Base-by-base conservation (phyloP, 2,888 invertebrate genomes). In the Cosmopolites sordidus region DNA sequence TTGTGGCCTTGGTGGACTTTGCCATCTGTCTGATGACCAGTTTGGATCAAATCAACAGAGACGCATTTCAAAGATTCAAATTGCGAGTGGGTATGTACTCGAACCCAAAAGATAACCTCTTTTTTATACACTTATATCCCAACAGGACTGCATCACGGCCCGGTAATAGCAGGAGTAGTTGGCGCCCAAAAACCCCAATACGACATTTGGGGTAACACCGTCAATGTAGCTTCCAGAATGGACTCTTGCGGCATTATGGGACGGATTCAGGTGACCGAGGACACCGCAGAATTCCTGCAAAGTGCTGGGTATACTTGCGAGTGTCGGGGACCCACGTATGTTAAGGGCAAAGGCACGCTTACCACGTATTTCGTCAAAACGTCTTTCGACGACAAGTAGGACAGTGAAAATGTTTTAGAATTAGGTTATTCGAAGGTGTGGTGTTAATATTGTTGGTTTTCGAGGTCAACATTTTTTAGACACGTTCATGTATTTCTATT, bases 131-230 rank as follows among this genome's bases (percentile, higher is more conserved):
- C 22, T 22, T 22, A 22, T 8, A 22, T 22, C 22, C 22, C 3
- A 22, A 22, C 68, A 92, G 92, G 93, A 56, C 73, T 94, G 47
- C 89, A 86, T 71, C 89, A 91, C 71, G 94, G 94, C 0, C 88
- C 92, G 0, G 93, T 96, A 16, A 95, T 96, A 70, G 96, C 96
- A 0, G 97, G 96, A 0, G 96, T 97, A 14, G 93, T 97, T 16
- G 96, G 96, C 0, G 96, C 96, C 0, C 93, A 96, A 72, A 97
- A 97, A 70, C 97, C 97, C 0, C 96, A 97, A 75, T 97, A 96
- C 74, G 97, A 98, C 71, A 97, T 98, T 64, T 98, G 97, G 97
- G 95, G 97, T 11, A 96, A 98, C 75, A 96, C 97, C 0, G 98
- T 98, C 12, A 97, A 97, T 71, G 93, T 97, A 9, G 96, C 97